Evolutionary conservation across 2,888 invertebrate species (phyloP).

Genomic region (Melinaea menophilus): DNA sequence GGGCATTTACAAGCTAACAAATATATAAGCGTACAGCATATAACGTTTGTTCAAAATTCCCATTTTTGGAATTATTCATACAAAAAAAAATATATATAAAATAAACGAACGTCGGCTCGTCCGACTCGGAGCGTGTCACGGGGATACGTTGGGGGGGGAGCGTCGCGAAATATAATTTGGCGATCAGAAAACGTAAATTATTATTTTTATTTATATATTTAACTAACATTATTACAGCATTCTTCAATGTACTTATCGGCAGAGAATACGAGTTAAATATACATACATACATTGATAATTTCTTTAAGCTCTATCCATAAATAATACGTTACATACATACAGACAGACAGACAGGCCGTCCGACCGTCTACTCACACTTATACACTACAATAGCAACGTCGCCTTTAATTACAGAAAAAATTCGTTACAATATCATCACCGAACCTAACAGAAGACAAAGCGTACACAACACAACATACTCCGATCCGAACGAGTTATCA

Average conservation of each 20-base stretch:
- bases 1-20: slow-evolving; percentile 43
- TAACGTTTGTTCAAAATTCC: slow-evolving; percentile 70
- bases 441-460: not conserved
- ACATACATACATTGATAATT: not conserved
- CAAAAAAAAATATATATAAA: not conserved
- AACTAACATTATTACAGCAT: not conserved
- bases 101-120: slow-evolving; percentile 9
- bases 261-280: slow-evolving; percentile 1
- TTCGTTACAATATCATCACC: slow-evolving; percentile 3
- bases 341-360: not conserved
- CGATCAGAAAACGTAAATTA: not conserved
- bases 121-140: slow-evolving; percentile 5
- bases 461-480: not conserved
- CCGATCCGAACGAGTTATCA: slow-evolving; percentile 2
- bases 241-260: not conserved
- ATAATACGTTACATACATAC: not conserved
- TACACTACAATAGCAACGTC: not conserved
- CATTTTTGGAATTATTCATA: slow-evolving; percentile 53
- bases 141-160: not conserved
- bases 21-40: slow-evolving; percentile 38
- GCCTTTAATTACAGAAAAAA: not conserved
- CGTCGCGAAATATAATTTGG: not conserved
- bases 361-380: not conserved
- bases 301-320: not conserved
- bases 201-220: too few species aligned